phyloP scores from a whole-genome alignment of 23 tunicate genomes.

The Styela plicata region DNA sequence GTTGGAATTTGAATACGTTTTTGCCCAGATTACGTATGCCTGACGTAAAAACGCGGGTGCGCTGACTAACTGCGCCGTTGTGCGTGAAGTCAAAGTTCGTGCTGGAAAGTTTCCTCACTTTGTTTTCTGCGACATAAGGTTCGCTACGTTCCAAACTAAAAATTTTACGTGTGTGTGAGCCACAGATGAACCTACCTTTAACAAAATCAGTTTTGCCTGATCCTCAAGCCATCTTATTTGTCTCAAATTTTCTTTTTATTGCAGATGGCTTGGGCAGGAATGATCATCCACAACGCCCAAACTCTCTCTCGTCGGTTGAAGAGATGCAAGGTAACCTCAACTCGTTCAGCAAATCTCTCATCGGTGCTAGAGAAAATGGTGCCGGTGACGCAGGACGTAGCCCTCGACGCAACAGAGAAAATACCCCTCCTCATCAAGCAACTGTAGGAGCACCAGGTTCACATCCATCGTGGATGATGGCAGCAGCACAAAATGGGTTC shows the following conservation, averaged over 20 bases:
- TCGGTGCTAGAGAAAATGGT: constrained; percentile 31
- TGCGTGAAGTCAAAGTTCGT: neutral
- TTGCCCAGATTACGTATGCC: too few relatives aligned
- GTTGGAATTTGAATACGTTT: too few relatives aligned
- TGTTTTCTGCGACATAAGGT: neutral
- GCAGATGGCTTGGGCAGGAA: neutral
- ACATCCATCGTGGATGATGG: constrained; percentile 23
- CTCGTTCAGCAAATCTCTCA: constrained; percentile 70
- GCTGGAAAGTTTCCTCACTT: neutral
- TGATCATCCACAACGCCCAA: constrained; percentile 45
- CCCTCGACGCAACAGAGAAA: neutral
- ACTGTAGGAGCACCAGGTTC: neutral
- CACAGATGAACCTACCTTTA: too few relatives aligned
- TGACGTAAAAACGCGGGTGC: too few relatives aligned
- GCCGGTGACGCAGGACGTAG: constrained; percentile 1
- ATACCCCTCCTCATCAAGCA: neutral
- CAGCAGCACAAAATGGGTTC: constrained; percentile 5
- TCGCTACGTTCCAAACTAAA: too few relatives aligned
- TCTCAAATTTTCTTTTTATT: too few relatives aligned
- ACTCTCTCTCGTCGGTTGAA: constrained; percentile 84
- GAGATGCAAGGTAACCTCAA: constrained; percentile 89
- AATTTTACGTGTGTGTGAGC: too few relatives aligned
- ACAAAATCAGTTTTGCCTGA: too few relatives aligned
- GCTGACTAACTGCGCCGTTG: neutral
- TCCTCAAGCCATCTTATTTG: too few relatives aligned